These are phyloP conservation scores for Machaerirhynchus nigripectus DNA, from an alignment of 2,113 vertebrate species.

Conservation along the genomic window DNA sequence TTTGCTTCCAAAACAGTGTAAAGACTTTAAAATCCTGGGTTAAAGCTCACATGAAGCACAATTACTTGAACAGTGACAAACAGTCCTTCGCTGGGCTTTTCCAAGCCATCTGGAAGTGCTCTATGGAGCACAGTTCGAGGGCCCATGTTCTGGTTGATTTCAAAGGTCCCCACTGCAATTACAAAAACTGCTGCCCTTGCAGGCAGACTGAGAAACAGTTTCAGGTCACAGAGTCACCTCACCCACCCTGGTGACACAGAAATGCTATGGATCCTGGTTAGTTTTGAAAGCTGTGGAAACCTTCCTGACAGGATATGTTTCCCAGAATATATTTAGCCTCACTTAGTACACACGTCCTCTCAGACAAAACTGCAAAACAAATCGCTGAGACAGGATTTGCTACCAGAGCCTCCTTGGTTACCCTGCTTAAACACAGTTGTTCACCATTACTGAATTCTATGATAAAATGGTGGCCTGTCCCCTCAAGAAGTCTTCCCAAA, in stretches of 20 bases:
- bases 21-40: neutral
- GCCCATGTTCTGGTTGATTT: neutral
- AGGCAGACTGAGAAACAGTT: conserved; percentile 9
- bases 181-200: neutral
- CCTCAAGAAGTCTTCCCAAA: neutral
- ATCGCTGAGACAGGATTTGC: neutral
- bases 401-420: neutral
- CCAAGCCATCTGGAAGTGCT: conserved; percentile 33
- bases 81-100: neutral
- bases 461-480: neutral
- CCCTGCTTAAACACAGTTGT: neutral
- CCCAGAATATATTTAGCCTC: neutral
- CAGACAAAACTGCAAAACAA: neutral
- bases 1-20: neutral
- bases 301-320: neutral
- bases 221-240: conserved; percentile 11
- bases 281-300: neutral
- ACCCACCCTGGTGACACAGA: neutral
- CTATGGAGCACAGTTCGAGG: neutral
- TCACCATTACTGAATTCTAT: neutral
- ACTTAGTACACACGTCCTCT: neutral
- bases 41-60: neutral
- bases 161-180: neutral
- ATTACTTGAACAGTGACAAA: neutral
- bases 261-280: neutral